phyloP scores from a whole-genome alignment of 1,140 invertebrate genomes.

The Euura saliciscinereae region DNA sequence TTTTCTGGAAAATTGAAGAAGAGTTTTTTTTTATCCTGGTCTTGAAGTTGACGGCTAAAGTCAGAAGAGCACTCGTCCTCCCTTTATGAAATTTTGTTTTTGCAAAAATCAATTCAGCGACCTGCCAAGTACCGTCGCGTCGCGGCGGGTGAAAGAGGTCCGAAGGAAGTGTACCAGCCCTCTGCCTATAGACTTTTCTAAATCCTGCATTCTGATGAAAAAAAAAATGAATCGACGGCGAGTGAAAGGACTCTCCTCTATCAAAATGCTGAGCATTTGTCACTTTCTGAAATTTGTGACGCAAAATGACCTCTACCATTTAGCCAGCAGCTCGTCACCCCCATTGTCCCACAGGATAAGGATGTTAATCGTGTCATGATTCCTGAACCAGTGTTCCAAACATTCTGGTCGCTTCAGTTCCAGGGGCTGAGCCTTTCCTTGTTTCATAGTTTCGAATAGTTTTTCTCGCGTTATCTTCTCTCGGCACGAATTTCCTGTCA shows the following conservation, averaged over 20 bases:
- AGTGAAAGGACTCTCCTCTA: too few relatives aligned
- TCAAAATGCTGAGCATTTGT: too few relatives aligned
- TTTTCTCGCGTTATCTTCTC: too few relatives aligned
- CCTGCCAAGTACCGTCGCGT: background rate
- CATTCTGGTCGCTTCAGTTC: background rate
- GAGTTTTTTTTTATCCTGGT: background rate
- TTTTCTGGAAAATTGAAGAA: background rate
- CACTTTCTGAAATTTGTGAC: too few relatives aligned
- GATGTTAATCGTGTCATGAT: constrained; percentile 4
- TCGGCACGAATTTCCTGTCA: too few relatives aligned
- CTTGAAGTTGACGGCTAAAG: background rate
- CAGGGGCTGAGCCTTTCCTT: background rate
- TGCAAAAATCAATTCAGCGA: constrained; percentile 3
- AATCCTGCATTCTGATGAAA: too few relatives aligned
- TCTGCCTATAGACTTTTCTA: too few relatives aligned
- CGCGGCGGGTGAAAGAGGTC: too few relatives aligned
- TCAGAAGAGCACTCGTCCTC: background rate
- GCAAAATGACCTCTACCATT: background rate
- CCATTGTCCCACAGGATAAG: constrained; percentile 1
- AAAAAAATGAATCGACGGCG: too few relatives aligned
- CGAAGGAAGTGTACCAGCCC: too few relatives aligned
- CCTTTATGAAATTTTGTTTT: constrained; percentile 4
- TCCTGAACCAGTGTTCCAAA: background rate
- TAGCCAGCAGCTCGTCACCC: background rate
- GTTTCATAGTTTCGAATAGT: too few relatives aligned